Evolutionary conservation across 2,888 invertebrate species (phyloP).

Genomic region (Agriopis leucophaearia): DNA sequence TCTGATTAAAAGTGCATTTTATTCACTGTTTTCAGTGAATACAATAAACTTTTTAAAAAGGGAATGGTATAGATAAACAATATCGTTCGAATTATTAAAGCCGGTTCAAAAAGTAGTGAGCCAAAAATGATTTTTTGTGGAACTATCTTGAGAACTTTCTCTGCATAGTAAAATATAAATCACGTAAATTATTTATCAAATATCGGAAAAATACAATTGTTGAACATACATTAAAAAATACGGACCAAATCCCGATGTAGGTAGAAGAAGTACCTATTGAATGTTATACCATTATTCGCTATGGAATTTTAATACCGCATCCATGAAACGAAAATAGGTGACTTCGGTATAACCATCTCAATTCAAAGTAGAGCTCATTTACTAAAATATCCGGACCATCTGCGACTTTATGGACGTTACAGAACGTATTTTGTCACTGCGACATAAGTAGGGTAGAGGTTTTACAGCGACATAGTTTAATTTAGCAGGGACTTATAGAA

Average conservation of each 20-base stretch:
- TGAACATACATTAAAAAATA: background rate
- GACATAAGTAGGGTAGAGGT: conserved; percentile 41
- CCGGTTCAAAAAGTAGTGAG: too few relatives aligned
- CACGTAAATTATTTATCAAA: too few relatives aligned
- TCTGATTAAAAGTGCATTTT: too few relatives aligned
- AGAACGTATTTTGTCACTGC: conserved; percentile 71
- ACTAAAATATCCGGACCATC: conserved; percentile 80
- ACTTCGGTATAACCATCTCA: conserved; percentile 56
- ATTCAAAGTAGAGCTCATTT: conserved; percentile 76
- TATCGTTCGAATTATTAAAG: too few relatives aligned
- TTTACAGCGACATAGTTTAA: background rate
- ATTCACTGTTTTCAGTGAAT: too few relatives aligned
- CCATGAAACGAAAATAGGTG: conserved; percentile 12
- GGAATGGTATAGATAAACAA: too few relatives aligned
- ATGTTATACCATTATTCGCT: background rate
- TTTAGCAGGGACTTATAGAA: background rate
- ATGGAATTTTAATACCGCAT: conserved; percentile 35
- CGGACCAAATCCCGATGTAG: background rate
- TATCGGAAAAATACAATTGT: too few relatives aligned
- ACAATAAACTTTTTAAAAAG: too few relatives aligned
- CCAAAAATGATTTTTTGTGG: too few relatives aligned
- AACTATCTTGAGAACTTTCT: background rate
- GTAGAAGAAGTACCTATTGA: background rate
- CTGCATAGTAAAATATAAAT: too few relatives aligned
- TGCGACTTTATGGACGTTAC: conserved; percentile 75